phyloP scores from a whole-genome alignment of 2,113 vertebrate species.

The Colinus virginianus region DNA sequence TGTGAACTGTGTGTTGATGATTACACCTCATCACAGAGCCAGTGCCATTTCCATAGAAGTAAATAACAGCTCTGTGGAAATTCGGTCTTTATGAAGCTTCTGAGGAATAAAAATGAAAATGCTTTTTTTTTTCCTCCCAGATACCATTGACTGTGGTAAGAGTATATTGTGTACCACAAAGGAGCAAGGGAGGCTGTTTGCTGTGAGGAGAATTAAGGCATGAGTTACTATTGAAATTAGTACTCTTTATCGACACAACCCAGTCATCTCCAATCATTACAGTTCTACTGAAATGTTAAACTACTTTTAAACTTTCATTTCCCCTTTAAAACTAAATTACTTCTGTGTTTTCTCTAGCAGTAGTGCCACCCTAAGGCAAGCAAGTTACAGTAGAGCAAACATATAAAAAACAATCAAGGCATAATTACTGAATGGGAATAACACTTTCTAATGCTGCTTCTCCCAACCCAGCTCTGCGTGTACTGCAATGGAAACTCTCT shows the following conservation, averaged over 20 bases:
- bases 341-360: slow-evolving; percentile 76
- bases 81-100: neutral
- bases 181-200: neutral
- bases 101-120: slow-evolving; percentile 15
- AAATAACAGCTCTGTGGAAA: slow-evolving; percentile 18
- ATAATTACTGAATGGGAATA: slow-evolving; percentile 79
- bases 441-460: slow-evolving; percentile 52
- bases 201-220: slow-evolving; percentile 72
- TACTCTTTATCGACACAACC: slow-evolving; percentile 71
- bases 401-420: slow-evolving; percentile 80
- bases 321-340: slow-evolving; percentile 82
- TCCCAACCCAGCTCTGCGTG: slow-evolving; percentile 26
- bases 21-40: slow-evolving; percentile 18
- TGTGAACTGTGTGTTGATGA: neutral
- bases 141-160: neutral
- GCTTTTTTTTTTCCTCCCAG: neutral
- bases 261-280: slow-evolving; percentile 76
- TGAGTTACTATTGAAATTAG: slow-evolving; percentile 83
- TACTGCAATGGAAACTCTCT: slow-evolving; percentile 43
- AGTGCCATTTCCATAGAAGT: neutral
- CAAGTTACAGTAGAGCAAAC: slow-evolving; percentile 77
- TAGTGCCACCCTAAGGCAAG: slow-evolving; percentile 75
- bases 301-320: slow-evolving; percentile 84
- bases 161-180: slow-evolving; percentile 13
- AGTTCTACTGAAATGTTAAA: slow-evolving; percentile 80